phyloP scores from a whole-genome alignment of 2,797 vertebrate genomes.

The Poeciliopsis paucimaculata region DNA sequence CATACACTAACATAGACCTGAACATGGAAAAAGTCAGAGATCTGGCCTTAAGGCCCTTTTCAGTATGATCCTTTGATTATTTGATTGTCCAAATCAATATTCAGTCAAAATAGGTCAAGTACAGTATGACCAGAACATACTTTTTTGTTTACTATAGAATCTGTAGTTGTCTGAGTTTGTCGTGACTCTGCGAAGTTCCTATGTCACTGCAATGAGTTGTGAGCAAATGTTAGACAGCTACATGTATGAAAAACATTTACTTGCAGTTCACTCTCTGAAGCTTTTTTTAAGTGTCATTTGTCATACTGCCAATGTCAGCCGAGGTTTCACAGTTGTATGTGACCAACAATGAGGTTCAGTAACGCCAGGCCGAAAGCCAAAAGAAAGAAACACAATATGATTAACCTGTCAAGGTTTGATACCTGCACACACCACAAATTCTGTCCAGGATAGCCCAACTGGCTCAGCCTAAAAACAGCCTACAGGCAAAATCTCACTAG shows the following conservation, averaged over 20 bases:
- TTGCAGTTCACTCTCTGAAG: conserved; percentile 10
- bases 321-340: conserved; percentile 31
- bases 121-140: conserved; percentile 26
- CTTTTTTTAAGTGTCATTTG: conserved; percentile 29
- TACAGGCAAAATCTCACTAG: conserved; percentile 7
- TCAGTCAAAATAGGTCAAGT: conserved; percentile 14
- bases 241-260: conserved; percentile 15
- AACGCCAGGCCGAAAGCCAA: conserved; percentile 29
- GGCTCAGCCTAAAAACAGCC: conserved; percentile 7
- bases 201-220: conserved; percentile 12
- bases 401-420: conserved; percentile 25
- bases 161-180: background rate
- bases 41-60: background rate
- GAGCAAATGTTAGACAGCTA: conserved; percentile 10
- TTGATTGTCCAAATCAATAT: conserved; percentile 42
- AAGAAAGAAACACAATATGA: conserved; percentile 23
- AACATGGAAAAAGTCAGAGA: background rate
- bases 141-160: conserved; percentile 11
- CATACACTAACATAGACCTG: conserved; percentile 4
- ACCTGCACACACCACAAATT: conserved; percentile 19
- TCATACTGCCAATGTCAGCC: conserved; percentile 33
- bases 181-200: background rate
- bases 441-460: conserved; percentile 34
- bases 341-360: conserved; percentile 41
- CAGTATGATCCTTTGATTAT: conserved; percentile 25